Conservation (phyloP, 2,113 vertebrate species). For the Mus musculus region DNA sequence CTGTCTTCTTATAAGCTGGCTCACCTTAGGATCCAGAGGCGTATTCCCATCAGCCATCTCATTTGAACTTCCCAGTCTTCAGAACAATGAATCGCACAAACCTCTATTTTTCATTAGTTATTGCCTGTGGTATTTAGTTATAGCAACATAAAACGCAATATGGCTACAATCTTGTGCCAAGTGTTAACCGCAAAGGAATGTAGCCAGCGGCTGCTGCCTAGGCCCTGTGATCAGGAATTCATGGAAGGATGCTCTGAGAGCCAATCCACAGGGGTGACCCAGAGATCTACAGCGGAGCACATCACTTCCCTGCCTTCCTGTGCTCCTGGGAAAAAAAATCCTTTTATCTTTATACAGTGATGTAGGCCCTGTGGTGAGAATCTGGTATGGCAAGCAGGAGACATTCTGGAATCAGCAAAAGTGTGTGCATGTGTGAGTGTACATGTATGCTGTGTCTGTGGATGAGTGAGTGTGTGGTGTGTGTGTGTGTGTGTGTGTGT, state of each 20-base stretch:
- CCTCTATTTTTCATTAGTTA: not conserved
- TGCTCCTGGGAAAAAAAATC: not conserved
- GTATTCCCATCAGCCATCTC: not conserved
- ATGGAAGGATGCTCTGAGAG: not conserved
- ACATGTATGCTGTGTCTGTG: not conserved
- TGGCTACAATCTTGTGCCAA: not conserved
- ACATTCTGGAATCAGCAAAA: slow-evolving; percentile 14
- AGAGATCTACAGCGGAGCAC: not conserved
- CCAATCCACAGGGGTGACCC: not conserved
- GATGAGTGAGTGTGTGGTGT: not conserved
- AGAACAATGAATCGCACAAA: not conserved
- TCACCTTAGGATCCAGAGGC: not conserved
- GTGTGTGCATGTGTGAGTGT: too few relatives aligned
- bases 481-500: too few relatives aligned
- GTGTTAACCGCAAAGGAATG: not conserved
- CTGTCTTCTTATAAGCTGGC: not conserved
- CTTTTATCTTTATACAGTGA: slow-evolving; percentile 8
- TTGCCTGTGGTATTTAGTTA: not conserved
- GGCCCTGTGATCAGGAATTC: not conserved
- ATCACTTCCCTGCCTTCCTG: not conserved
- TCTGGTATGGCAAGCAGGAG: not conserved
- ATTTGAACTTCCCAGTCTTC: not conserved
- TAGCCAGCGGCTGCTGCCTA: not conserved
- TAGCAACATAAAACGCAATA: not conserved
- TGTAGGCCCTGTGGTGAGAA: not conserved